Evolutionary conservation across 1,140 invertebrate genomes (phyloP), one percentile per base, ranked within the genome.

Genomic region (Calliopsis andreniformis): DNA sequence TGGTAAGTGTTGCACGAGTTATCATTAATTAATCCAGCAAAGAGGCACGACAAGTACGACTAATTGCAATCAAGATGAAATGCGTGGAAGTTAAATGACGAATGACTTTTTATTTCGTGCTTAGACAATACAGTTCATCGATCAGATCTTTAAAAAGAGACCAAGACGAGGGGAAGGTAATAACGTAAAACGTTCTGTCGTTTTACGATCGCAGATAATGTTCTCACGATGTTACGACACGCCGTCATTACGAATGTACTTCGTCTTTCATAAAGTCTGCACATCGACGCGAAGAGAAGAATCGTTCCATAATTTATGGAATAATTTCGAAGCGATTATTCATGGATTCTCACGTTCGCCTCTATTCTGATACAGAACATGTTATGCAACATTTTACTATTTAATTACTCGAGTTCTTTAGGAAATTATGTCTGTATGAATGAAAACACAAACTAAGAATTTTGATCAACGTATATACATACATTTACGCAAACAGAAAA

Each of bases 91-190:
- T n/a, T n/a, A n/a, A n/a, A n/a, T n/a, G n/a, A n/a, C n/a, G 30
- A 25, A 28, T 18, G 51, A 53, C 55, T 67, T 16, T 62, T 10
- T 42, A 35, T 70, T 30, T 25, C 39, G 14, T 16, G 8, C 12
- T 68, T 72, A 64, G 67, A 69, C 20, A 68, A 7, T 4, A 12
- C 16, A 30, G 10, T 30, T 42, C 69, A 71, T n/a, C 25, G 85
- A 82, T 83, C 83, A 85, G 82, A 76, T 79, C 79, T 87, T 87
- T 81, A 83, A 81, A 82, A n/a, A n/a, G n/a, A n/a, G 86, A 84
- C 76, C 83, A 87, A 87, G 87, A 85, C 79, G 47, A 85, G 84
- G 6, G 53, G 76, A 76, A 70, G 23, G 76, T 30, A 78, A 42
- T 20, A 39, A 68, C 25, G 58, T 49, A 67, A 18, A 72, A 18